A percentile compares a stretch with the other conserved stretches of the same genome.
Conservation (phyloP, 1,140 invertebrate genomes). For the Chlorops oryzae region DNA sequence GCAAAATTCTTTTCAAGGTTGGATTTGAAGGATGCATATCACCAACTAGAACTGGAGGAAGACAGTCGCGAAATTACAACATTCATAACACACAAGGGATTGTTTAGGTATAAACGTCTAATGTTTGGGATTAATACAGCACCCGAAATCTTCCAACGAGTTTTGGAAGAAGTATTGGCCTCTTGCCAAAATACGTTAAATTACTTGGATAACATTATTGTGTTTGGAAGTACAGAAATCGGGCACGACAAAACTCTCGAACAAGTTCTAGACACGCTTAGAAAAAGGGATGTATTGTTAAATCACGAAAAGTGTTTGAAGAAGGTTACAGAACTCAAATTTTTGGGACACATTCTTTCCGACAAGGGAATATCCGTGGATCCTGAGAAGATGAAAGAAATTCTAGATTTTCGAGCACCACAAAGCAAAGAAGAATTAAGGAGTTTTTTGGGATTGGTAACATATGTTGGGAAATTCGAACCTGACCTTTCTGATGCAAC, state of each 20-base stretch:
- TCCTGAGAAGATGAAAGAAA: conserved; percentile 17
- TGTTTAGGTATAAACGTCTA: too few relatives aligned
- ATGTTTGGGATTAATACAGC: not conserved
- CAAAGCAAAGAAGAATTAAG: conserved; percentile 28
- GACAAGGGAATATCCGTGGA: conserved; percentile 14
- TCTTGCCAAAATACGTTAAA: not conserved
- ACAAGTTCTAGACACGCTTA: conserved; percentile 25
- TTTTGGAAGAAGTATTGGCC: not conserved
- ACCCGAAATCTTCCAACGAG: not conserved
- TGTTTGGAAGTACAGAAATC: conserved; percentile 22
- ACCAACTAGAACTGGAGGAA: conserved; percentile 31
- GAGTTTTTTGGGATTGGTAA: conserved; percentile 22
- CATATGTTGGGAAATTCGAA: conserved; percentile 31
- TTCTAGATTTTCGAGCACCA: conserved; percentile 12
- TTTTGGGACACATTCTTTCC: conserved; percentile 17
- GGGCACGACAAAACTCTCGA: conserved; percentile 28
- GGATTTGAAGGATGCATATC: conserved; percentile 23
- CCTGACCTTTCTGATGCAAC: conserved; percentile 19
- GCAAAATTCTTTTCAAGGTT: conserved; percentile 24
- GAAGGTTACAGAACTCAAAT: conserved; percentile 15
- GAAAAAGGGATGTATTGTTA: conserved; percentile 21
- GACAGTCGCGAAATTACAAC: conserved; percentile 19
- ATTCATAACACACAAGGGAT: conserved; percentile 18
- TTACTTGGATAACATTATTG: conserved; percentile 4
- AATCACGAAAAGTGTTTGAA: conserved; percentile 29